Conservation (phyloP, 2,113 vertebrate species). For the Daubentonia madagascariensis region DNA sequence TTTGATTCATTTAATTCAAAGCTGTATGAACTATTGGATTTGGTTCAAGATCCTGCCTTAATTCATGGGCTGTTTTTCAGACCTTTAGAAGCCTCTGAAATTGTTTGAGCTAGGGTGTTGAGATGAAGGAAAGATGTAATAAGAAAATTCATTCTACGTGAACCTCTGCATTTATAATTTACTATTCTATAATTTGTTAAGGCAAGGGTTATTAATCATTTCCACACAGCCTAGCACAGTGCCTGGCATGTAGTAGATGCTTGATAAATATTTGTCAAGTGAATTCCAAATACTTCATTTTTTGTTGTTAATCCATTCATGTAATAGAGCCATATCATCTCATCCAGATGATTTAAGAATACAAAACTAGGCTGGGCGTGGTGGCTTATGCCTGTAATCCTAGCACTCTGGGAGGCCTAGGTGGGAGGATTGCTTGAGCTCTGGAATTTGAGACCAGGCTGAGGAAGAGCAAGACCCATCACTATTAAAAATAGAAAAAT, state of each 20-base stretch:
- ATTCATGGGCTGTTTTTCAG: background rate
- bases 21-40: background rate
- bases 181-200: background rate
- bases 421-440: no score
- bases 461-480: no score
- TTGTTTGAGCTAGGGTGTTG: background rate
- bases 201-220: background rate
- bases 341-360: background rate
- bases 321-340: background rate
- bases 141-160: background rate
- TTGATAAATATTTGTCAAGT: constrained; percentile 31
- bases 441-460: no score
- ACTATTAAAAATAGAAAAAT: no score
- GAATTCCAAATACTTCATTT: background rate
- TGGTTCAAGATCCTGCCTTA: background rate
- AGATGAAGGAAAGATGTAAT: background rate
- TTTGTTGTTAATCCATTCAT: background rate
- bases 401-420: no score
- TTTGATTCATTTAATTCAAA: constrained; percentile 42
- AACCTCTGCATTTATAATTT: background rate
- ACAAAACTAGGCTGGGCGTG: background rate
- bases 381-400: no score
- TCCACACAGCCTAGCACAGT: background rate
- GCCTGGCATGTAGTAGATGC: background rate
- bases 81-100: background rate